A percentile compares a stretch with the other conserved stretches of the same genome.
Evolutionary conservation across 2,888 invertebrate genomes (phyloP).

Genomic region (Tenthredo amoena): DNA sequence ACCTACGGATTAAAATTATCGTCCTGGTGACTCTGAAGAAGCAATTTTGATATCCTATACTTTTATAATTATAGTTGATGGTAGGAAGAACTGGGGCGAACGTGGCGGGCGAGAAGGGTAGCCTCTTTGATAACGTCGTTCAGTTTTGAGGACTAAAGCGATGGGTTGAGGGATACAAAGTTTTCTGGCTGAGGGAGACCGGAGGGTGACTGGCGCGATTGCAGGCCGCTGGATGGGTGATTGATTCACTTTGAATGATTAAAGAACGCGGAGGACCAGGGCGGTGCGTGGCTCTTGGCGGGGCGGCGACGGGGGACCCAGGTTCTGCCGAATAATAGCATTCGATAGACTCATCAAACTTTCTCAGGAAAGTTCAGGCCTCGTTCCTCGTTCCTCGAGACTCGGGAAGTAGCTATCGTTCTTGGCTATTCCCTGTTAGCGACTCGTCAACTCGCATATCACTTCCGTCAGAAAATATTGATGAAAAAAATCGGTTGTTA

Average conservation of each 20-base stretch:
- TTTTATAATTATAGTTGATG: slow-evolving; percentile 58
- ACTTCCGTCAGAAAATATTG: neutral
- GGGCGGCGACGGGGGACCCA: slow-evolving; percentile 54
- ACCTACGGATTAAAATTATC: slow-evolving; percentile 4
- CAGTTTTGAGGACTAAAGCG: slow-evolving; percentile 58
- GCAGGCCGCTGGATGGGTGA: slow-evolving; percentile 73
- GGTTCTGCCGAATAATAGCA: slow-evolving; percentile 71
- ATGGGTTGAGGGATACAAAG: slow-evolving; percentile 53
- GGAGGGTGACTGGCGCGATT: slow-evolving; percentile 74
- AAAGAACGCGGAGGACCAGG: slow-evolving; percentile 72
- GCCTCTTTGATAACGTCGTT: slow-evolving; percentile 70
- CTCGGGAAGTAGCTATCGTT: neutral
- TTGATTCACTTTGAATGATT: slow-evolving; percentile 78
- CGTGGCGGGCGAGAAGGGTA: slow-evolving; percentile 51
- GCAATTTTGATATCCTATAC: slow-evolving; percentile 50
- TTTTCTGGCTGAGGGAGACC: slow-evolving; percentile 64
- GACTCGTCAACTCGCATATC: slow-evolving; percentile 29
- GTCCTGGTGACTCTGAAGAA: slow-evolving; percentile 26
- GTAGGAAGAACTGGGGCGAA: slow-evolving; percentile 18
- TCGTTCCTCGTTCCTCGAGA: neutral
- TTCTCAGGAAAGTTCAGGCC: slow-evolving; percentile 65
- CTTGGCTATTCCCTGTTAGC: slow-evolving; percentile 29
- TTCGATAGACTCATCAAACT: slow-evolving; percentile 75
- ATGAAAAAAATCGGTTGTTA: neutral
- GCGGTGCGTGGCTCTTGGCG: slow-evolving; percentile 53